A percentile compares a stretch with the other conserved stretches of the same genome.
These are phyloP conservation scores for Holacanthella duospinosa DNA, from an alignment of 2,888 invertebrate species.

Conservation along the genomic window DNA sequence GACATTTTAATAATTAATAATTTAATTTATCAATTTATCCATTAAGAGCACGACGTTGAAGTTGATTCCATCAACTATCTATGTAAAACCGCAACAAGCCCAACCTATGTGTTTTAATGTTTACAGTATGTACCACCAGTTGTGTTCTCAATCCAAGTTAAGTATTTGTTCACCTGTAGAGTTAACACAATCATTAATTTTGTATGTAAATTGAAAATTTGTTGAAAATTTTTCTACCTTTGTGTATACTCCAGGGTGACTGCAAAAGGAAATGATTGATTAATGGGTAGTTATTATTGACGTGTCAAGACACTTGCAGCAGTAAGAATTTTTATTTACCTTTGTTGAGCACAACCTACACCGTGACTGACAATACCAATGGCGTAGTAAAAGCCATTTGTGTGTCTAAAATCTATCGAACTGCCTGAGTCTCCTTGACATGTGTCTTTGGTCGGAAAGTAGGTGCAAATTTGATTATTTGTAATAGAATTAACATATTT, in stretches of 20 bases:
- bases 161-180: slow-evolving; percentile 23
- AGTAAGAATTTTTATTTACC: neutral
- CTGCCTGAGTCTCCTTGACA: slow-evolving; percentile 36
- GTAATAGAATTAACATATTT: slow-evolving; percentile 12
- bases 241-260: neutral
- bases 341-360: neutral
- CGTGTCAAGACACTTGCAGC: neutral
- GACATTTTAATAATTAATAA: no score
- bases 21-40: no score
- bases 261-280: neutral
- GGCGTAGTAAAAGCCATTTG: slow-evolving; percentile 19
- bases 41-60: no score
- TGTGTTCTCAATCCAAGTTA: slow-evolving; percentile 22
- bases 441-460: slow-evolving; percentile 24
- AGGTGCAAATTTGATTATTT: slow-evolving; percentile 30
- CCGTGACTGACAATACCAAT: slow-evolving; percentile 34
- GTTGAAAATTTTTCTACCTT: neutral
- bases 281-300: neutral
- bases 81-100: no score
- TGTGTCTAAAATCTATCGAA: slow-evolving; percentile 27
- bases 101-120: no score
- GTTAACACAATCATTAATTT: slow-evolving; percentile 13
- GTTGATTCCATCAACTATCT: no score
- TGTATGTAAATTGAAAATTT: neutral
- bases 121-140: neutral